Conservation (phyloP, 2,113 vertebrate species). For the Tangachromis dhanisi region DNA sequence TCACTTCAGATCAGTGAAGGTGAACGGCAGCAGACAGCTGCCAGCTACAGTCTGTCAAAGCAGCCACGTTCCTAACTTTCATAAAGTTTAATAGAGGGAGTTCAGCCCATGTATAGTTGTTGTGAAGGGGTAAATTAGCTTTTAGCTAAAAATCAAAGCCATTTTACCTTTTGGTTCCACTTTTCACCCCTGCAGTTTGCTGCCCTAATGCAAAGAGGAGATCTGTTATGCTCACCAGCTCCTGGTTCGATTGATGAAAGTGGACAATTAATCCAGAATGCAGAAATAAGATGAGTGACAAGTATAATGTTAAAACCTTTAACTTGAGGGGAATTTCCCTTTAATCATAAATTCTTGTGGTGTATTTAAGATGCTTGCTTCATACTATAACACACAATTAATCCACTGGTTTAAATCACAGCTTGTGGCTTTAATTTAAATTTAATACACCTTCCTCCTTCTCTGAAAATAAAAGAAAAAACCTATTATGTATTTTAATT, state of each 20-base stretch:
- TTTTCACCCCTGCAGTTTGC: rapidly evolving
- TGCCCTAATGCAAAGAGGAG: neutral
- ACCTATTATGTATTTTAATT: neutral
- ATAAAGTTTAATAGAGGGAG: neutral
- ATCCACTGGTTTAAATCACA: neutral
- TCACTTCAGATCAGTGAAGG: neutral
- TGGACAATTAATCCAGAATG: neutral
- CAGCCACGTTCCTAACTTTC: neutral
- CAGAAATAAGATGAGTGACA: rapidly evolving
- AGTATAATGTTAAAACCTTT: neutral
- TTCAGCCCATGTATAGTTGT: neutral
- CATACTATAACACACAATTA: neutral
- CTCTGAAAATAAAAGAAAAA: neutral
- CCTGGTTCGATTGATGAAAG: rapidly evolving
- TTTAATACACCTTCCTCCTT: neutral
- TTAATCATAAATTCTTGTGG: neutral
- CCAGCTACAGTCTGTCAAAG: neutral
- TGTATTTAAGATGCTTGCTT: neutral
- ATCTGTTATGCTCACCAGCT: rapidly evolving
- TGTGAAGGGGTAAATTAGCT: neutral
- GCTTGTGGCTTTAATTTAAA: neutral
- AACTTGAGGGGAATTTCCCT: neutral
- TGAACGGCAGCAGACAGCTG: neutral
- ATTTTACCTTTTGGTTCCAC: neutral
- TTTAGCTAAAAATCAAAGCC: neutral